Evolutionary conservation across 2,113 vertebrate species (phyloP), one percentile per base, ranked within the genome.

Genomic region (Podarcis raffonei): DNA sequence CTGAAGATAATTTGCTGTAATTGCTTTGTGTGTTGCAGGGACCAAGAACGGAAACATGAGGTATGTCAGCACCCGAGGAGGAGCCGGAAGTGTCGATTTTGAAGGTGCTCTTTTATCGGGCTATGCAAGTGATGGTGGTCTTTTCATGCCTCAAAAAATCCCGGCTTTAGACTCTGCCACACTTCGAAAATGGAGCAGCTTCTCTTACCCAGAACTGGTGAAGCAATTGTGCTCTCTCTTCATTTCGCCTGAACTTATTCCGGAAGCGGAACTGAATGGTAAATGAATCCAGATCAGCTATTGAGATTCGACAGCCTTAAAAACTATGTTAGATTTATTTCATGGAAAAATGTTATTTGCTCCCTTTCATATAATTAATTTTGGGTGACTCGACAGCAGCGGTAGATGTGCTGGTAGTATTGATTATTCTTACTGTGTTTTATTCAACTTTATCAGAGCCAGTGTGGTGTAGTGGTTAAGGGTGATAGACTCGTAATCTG

Each of bases 11-110:
- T 11, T 74, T 9, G 30, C 4, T 39, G 59, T 83, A 57, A 37
- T 3, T 25, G 23, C 0, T 1, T 11, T 79, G 3, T 59, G n/a
- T 4, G 32, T 89, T 91, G 71, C 90, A 94, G 93, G 59, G 4
- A 42, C 59, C 85, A 75, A 83, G 88, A 83, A 53, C 87, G 15
- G 32, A 85, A 79, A 16, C 0, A 98, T 99, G 98, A 93, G 93
- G 89, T 99, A 98, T 3, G 59, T 98, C 94, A 99, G 98, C 91
- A 99, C 98, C 0, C 97, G 98, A 2, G 98, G 98, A 12, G 95
- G 94, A 0, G 84, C 93, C 3, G 82, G 62, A 0, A 91, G 94
- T 0, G 91, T 97, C 3, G 89, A 96, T 93, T 99, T 99, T 75
- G 94, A 95, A 87, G 97, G 96, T 11, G 97, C 98, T 12, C 96